Conservation (phyloP, 2,113 vertebrate genomes). For the Podilymbus podiceps region DNA sequence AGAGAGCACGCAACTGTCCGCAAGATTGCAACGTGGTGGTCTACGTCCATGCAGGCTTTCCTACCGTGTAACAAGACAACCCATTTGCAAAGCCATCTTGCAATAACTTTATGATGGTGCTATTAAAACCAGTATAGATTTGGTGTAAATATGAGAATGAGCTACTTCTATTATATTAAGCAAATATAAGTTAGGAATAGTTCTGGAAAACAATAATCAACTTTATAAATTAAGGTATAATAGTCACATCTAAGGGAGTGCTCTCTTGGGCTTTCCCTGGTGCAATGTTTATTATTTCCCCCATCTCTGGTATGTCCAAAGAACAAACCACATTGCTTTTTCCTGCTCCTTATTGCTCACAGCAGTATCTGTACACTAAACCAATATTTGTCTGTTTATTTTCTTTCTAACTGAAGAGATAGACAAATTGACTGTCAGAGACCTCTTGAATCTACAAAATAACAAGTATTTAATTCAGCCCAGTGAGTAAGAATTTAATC, state of each 20-base stretch:
- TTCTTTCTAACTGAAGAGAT: neutral
- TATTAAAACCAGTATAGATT: neutral
- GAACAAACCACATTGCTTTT: neutral
- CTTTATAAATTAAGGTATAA: neutral
- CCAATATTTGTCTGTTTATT: neutral
- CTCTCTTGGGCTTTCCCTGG: neutral
- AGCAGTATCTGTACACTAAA: neutral
- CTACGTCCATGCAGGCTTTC: neutral
- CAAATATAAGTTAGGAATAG: neutral
- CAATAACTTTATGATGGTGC: neutral
- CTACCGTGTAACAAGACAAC: neutral
- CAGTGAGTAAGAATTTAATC: neutral
- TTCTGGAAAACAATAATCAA: neutral
- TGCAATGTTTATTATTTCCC: neutral
- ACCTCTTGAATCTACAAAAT: neutral
- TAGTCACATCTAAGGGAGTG: neutral
- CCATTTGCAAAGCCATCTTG: neutral
- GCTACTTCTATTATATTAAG: neutral
- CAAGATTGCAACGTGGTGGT: neutral
- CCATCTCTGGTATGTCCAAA: neutral
- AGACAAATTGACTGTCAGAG: neutral
- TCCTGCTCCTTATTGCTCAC: neutral
- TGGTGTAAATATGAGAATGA: neutral
- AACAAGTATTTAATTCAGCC: neutral
- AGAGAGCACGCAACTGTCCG: neutral